These are phyloP conservation scores for Tetraodon nigroviridis DNA, from an alignment of 2,113 vertebrate species.

Conservation along the genomic window DNA sequence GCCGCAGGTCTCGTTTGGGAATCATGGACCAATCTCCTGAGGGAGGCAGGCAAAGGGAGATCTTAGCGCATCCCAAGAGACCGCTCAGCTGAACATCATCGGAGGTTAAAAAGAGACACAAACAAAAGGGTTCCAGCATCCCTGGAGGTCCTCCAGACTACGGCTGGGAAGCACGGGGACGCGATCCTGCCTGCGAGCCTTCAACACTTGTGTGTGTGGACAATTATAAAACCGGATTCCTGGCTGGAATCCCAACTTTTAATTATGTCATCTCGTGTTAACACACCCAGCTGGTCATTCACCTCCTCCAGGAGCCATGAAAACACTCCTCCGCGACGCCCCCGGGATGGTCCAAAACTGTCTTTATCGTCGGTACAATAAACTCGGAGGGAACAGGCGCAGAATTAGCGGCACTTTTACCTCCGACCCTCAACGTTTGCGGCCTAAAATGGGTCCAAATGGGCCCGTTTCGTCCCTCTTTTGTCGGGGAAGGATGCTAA, in stretches of 20 bases:
- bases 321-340: too few relatives aligned
- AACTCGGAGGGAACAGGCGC: neutral
- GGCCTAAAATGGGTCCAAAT: neutral
- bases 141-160: slow-evolving; percentile 6
- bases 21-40: slow-evolving; percentile 33
- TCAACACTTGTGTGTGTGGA: neutral
- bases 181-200: slow-evolving; percentile 26
- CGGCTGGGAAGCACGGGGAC: slow-evolving; percentile 14
- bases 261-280: too few relatives aligned
- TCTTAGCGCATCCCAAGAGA: too few relatives aligned
- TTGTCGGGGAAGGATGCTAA: neutral
- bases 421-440: neutral
- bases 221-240: neutral
- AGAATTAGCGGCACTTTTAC: neutral
- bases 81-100: too few relatives aligned
- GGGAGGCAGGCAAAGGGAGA: neutral
- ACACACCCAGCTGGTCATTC: neutral
- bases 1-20: slow-evolving; percentile 9
- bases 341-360: too few relatives aligned
- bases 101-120: too few relatives aligned
- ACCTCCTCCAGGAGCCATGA: too few relatives aligned
- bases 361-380: too few relatives aligned
- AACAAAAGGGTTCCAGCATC: too few relatives aligned
- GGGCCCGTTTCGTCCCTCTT: neutral
- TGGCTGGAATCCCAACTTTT: too few relatives aligned